A percentile compares a stretch with the other conserved stretches of the same genome.
Conservation (phyloP, 2,888 invertebrate genomes). For the Acutogordius australiensis region DNA sequence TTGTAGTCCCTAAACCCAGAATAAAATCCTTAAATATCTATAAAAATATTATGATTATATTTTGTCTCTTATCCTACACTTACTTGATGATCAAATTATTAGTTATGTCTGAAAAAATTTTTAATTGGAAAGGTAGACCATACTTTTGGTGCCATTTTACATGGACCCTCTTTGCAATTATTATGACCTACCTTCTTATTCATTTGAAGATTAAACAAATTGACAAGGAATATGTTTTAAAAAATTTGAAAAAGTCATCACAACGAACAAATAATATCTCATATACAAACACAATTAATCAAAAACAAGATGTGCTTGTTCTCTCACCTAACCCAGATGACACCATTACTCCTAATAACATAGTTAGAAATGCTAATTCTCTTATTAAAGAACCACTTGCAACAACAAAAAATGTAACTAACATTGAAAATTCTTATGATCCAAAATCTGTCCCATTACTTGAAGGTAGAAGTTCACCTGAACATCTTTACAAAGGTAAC, state of each 20-base stretch:
- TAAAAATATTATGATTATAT: conserved; percentile 10
- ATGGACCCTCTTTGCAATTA: not conserved
- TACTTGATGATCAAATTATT: conserved; percentile 8
- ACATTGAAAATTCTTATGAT: not conserved
- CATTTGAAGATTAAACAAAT: not conserved
- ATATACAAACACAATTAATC: not conserved
- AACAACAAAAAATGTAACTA: not conserved
- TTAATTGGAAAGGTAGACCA: not conserved
- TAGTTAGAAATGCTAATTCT: not conserved
- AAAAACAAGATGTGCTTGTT: too few relatives aligned
- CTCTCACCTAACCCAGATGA: not conserved
- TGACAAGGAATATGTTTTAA: not conserved
- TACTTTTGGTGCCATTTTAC: conserved; percentile 8
- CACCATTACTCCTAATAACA: not conserved
- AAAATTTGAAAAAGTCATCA: not conserved
- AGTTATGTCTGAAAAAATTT: conserved; percentile 4
- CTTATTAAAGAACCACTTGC: not conserved
- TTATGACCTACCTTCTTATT: not conserved
- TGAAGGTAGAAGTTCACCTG: not conserved
- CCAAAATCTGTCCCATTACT: not conserved
- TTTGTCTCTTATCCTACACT: not conserved
- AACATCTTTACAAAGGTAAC: not conserved
- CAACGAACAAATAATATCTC: not conserved
- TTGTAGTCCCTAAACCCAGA: not conserved
- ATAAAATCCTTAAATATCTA: not conserved